Base-by-base conservation (phyloP, 2,888 invertebrate species). In the Leptothorax acervorum region DNA sequence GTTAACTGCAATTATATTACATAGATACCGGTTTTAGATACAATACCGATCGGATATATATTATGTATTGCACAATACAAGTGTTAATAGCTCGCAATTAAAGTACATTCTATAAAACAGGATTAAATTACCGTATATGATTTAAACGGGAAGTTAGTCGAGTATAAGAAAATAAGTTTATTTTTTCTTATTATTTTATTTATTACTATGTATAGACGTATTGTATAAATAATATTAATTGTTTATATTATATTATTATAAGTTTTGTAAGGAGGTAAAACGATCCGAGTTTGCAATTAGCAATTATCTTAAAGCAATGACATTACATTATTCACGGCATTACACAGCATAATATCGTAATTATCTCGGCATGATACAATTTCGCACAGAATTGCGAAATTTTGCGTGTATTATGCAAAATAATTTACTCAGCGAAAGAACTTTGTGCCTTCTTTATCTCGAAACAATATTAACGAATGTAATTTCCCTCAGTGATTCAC, bases 391-490 rank as follows among this genome's bases (percentile, higher is more conserved):
- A 39, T 57, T 73, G 42, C 23, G n/a, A 71, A n/a, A 39, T 71
- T 35, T 35, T 53, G 53, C 71, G 53, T 53, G 53, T 3, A 71
- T 71, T 71, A 70, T n/a, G 71, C 53, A 39, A 71, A 55, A 71
- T 39, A 71, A 53, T 71, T 35, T 53, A 51, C 45, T 48, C 31
- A 1, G 39, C 51, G 3, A 35, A 53, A 39, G 39, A 73, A 57
- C 35, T 39, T 39, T 39, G 3, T 8, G 23, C 39, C 39, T 35
- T 35, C 23, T 71, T 71, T 71, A 55, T 71, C 53, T 1, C 71
- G n/a, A 23, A 71, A 57, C 23, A 35, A 28, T 57, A 73, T 73
- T 73, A 55, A 42, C 70, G 39, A 55, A 73, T 42, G 39, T 57
- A 42, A 73, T 55, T 55, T 71, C 15, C 31, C 31, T 23, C 35